Evolutionary conservation across 2,113 vertebrate species (phyloP).

Genomic region (Nannospalax galili): DNA sequence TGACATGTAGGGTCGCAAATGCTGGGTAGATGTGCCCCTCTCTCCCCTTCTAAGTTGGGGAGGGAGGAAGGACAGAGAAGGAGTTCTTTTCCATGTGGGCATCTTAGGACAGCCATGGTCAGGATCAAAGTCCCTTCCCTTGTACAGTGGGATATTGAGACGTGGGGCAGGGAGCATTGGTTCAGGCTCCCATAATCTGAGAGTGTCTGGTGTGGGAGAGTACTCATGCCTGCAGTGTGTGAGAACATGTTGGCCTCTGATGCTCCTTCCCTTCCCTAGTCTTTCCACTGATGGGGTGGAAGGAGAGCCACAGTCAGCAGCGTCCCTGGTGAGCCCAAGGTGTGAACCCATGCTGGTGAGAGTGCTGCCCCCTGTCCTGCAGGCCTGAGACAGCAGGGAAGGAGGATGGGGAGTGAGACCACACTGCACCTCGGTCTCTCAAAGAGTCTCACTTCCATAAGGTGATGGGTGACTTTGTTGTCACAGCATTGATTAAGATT

Average conservation of each 20-base stretch:
- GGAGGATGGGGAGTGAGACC: not conserved
- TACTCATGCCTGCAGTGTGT: not conserved
- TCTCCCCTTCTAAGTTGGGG: not conserved
- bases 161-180: not conserved
- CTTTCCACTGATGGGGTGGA: not conserved
- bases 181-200: not conserved
- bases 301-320: not conserved
- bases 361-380: not conserved
- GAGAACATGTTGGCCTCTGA: no score
- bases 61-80: not conserved
- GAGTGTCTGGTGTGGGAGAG: not conserved
- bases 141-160: not conserved
- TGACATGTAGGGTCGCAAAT: not conserved
- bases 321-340: not conserved
- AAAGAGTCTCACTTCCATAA: not conserved
- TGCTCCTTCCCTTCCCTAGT: no score
- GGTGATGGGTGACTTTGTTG: not conserved
- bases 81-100: not conserved
- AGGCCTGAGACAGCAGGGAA: not conserved
- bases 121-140: not conserved
- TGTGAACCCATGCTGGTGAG: not conserved
- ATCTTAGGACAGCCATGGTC: not conserved
- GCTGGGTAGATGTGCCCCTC: not conserved
- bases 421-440: not conserved
- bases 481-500: not conserved